phyloP scores from a whole-genome alignment of 2,888 invertebrate species.

The Sesia apiformis region DNA sequence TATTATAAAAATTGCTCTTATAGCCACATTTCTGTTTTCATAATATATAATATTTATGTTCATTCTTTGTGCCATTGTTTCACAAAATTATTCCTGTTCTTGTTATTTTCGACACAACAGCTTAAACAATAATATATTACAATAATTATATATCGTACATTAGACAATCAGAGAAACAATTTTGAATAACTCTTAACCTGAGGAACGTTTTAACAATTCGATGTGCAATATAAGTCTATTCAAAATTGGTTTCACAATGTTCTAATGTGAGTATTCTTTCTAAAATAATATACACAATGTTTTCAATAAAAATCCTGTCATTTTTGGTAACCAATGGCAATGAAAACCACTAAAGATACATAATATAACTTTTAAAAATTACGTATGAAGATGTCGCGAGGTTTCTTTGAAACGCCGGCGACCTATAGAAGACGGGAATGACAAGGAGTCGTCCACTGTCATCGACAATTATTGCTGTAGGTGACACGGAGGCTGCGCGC shows the following conservation, averaged over 20 bases:
- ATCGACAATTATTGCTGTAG: conserved; percentile 54
- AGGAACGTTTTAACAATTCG: conserved; percentile 70
- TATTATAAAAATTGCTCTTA: conserved; percentile 76
- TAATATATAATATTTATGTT: conserved; percentile 74
- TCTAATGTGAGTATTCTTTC: conserved; percentile 61
- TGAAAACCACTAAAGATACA: conserved; percentile 61
- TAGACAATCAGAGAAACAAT: conserved; percentile 59
- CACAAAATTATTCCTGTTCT: conserved; percentile 75
- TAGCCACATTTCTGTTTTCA: conserved; percentile 74
- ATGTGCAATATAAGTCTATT: conserved; percentile 54
- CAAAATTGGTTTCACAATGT: conserved; percentile 53
- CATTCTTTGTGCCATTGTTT: conserved; percentile 74
- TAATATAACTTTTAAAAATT: conserved; percentile 53
- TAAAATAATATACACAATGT: conserved; percentile 68
- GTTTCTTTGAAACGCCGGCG: conserved; percentile 51
- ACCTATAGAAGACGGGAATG: conserved; percentile 45
- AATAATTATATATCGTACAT: conserved; percentile 59
- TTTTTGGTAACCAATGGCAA: conserved; percentile 75
- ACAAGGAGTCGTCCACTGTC: conserved; percentile 30
- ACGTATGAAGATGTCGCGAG: conserved; percentile 52
- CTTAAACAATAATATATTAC: conserved; percentile 73
- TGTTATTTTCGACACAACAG: conserved; percentile 72
- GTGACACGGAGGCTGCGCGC: conserved; percentile 28
- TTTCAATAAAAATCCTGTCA: conserved; percentile 68
- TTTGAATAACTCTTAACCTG: conserved; percentile 52